Conservation (phyloP, 2,888 invertebrate species). For the Rhyacophila evoluta region DNA sequence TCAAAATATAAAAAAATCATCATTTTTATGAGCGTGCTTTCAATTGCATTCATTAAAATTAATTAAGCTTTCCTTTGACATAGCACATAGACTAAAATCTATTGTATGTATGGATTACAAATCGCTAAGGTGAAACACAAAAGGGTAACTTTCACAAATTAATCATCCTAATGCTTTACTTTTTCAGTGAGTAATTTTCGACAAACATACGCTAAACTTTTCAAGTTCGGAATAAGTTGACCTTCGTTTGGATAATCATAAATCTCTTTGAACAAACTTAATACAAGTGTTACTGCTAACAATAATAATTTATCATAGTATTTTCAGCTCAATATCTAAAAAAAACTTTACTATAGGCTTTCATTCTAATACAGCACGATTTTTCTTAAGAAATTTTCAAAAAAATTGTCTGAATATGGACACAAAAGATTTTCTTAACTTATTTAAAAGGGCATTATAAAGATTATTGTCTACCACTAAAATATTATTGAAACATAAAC, state of each 20-base stretch:
- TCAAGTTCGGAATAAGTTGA: background rate
- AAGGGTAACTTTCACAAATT: background rate
- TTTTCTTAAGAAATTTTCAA: background rate
- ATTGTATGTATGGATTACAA: too few species aligned
- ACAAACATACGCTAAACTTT: background rate
- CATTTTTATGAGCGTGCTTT: too few species aligned
- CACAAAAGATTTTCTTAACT: background rate
- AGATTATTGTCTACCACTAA: too few species aligned
- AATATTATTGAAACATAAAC: too few species aligned
- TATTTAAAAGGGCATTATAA: too few species aligned
- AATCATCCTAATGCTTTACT: background rate
- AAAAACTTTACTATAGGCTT: background rate
- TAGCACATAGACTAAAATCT: too few species aligned
- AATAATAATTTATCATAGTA: background rate
- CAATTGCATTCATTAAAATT: too few species aligned
- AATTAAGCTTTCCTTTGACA: too few species aligned
- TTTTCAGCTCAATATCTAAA: background rate
- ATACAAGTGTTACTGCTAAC: background rate
- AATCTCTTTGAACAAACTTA: background rate
- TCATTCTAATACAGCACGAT: background rate
- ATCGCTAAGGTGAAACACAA: background rate
- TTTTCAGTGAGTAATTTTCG: background rate
- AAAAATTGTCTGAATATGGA: background rate
- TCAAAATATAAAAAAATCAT: too few species aligned
- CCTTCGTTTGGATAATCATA: constrained; percentile 3